Conservation (phyloP, 2,113 vertebrate genomes). For the Cyphomyrus discorhynchus region DNA sequence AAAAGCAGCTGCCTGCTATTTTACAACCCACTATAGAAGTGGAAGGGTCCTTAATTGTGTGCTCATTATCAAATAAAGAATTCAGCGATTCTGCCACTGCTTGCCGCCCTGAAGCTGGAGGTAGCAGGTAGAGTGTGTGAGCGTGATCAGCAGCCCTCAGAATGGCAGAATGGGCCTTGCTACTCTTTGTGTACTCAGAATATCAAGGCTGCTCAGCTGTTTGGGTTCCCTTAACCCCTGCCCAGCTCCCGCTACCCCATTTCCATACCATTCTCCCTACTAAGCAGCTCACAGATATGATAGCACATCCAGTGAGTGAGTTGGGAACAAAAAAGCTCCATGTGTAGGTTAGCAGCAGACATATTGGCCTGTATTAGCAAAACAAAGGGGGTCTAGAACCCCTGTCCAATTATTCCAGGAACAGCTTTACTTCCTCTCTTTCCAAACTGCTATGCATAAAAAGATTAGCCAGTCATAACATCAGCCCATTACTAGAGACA, state of each 20-base stretch:
- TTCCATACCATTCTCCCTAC: neutral
- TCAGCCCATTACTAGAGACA: neutral
- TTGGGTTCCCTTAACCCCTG: neutral
- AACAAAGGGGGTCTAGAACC: neutral
- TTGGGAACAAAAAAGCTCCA: neutral
- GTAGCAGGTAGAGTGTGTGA: neutral
- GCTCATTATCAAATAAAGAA: conserved; percentile 14
- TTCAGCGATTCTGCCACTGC: neutral
- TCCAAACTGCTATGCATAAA: neutral
- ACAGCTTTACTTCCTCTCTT: neutral
- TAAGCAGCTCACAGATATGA: neutral
- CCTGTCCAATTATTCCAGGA: neutral
- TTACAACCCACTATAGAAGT: neutral
- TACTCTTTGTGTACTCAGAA: neutral
- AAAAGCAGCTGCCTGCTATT: conserved; percentile 1
- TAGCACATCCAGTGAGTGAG: neutral
- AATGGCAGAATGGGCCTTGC: neutral
- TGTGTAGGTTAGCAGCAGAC: neutral
- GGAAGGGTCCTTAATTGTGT: conserved; percentile 7
- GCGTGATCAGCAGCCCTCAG: neutral
- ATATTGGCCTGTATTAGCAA: neutral
- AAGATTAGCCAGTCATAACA: neutral
- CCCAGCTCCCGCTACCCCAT: neutral
- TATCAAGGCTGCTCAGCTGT: conserved; percentile 14
- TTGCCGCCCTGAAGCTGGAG: neutral